These are phyloP conservation scores for Sarcophaga caerulescens DNA, from an alignment of 2,888 invertebrate genomes.

Conservation along the genomic window DNA sequence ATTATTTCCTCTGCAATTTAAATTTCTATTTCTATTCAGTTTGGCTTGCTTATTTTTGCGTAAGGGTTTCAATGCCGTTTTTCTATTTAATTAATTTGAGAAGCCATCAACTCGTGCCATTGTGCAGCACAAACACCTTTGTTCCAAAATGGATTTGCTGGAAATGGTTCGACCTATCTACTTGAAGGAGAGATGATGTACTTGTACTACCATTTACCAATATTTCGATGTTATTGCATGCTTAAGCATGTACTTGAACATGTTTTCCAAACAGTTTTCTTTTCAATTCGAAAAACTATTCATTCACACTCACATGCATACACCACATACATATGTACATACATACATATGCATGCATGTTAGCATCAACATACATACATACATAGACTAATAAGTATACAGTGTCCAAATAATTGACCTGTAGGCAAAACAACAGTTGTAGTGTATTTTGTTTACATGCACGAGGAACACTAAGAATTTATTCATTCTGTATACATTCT, in stretches of 20 bases:
- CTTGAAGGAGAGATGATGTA: background rate
- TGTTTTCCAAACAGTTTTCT: conserved; percentile 6
- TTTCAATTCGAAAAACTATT: background rate
- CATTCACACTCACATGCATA: background rate
- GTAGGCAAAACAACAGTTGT: conserved; percentile 20
- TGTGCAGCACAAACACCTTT: background rate
- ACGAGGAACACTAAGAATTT: background rate
- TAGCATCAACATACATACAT: background rate
- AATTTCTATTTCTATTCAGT: conserved; percentile 21
- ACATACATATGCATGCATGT: background rate
- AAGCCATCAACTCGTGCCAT: background rate
- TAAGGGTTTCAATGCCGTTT: conserved; percentile 17
- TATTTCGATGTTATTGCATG: conserved; percentile 28
- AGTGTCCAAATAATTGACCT: conserved; percentile 23
- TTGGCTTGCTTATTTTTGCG: background rate
- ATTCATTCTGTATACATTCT: background rate
- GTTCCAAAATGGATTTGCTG: background rate
- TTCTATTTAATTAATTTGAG: conserved; percentile 6
- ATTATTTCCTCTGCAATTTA: conserved; percentile 23
- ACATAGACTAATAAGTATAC: background rate
- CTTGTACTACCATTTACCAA: background rate
- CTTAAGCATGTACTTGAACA: conserved; percentile 8
- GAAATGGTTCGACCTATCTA: background rate
- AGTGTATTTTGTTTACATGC: background rate
- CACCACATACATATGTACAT: background rate